Evolutionary conservation across 2,797 vertebrate genomes (phyloP), one percentile per base, ranked within the genome.

Genomic region (Hyperoplus lanceolatus): DNA sequence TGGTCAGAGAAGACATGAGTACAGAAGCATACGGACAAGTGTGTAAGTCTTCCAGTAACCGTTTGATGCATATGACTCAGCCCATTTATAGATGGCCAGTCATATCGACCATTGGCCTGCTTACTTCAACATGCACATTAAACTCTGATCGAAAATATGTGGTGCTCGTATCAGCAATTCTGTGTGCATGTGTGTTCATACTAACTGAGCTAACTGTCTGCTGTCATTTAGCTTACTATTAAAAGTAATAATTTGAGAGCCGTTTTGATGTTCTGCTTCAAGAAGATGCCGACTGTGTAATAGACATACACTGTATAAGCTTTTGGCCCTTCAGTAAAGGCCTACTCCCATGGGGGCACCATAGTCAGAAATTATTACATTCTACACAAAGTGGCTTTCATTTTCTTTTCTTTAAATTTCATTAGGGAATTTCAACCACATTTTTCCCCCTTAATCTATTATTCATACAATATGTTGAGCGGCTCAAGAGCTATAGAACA

Each of bases 41-140:
- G 39, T 69, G 75, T 45, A 29, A 85, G 62, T 18, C 65, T 91
- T 92, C 91, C 91, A 89, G 90, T 81, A 90, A 89, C 2, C 56
- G 58, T 67, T 76, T 70, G 15, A 80, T 70, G 77, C 58, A 62
- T 29, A 55, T 91, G 91, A 91, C 77, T 91, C 90, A 90, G 88
- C 72, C 55, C 76, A 79, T 83, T 82, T 89, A 63, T 82, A 78
- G 80, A 85, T 86, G 88, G 85, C 86, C 86, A 78, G 79, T 87
- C 77, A 84, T 80, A 70, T 80, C 36, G 71, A 81, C 62, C 79
- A 58, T 65, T 65, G 72, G 73, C 73, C 84, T 39, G 50, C 73
- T 81, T 79, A 60, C 63, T 79, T 83, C 75, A 29, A 85, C 75
- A 77, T 29, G 71, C 43, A 55, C 86, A 87, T 90, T 77, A 81